Base-by-base conservation (phyloP, 1,140 invertebrate genomes). In the Philopotamus ludificatus region DNA sequence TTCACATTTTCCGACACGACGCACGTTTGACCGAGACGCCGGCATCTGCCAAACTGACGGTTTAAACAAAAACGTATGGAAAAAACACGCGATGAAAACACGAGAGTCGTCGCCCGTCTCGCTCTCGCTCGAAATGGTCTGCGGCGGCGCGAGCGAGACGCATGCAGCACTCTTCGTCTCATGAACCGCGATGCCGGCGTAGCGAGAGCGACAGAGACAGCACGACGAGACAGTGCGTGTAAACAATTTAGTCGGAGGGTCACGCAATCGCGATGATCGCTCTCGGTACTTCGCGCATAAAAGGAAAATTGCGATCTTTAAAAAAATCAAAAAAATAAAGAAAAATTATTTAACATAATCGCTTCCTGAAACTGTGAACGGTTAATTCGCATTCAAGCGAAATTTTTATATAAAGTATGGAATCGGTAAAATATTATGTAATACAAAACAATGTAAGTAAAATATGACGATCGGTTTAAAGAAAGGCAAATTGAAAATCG, bases 11-110 rank as follows among this genome's bases (percentile, higher is more conserved):
- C n/a, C n/a, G n/a, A n/a, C n/a, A n/a, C n/a, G n/a, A n/a, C n/a
- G n/a, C n/a, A n/a, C n/a, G n/a, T 18, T 22, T 22, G 12, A 60
- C 57, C 42, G 21, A 18, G 15, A 45, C 28, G 22, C 41, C 41
- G 44, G 42, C 57, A 60, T 16, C 15, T 60, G 57, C 57, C 57
- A 60, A 60, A 60, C 57, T 60, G 57, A 10, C 42, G 41, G 25
- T 25, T 41, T 10, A 1, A 47, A 8, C 4, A 54, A 54, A 21
- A 41, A 15, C 16, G 51, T 22, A 22, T 7, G 22, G 57, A 28
- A 60, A 39, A 47, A 47, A 8, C 44, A 20, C 1, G 57, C 7
- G 18, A 15, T 4, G 15, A 2, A 34, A 57, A 18, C 25, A 20
- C 18, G 2, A 42, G 25, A 26, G 53, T 18, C 23, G 42, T 42